Conservation (phyloP, 2,113 vertebrate genomes). For the Chelonoidis abingdonii region DNA sequence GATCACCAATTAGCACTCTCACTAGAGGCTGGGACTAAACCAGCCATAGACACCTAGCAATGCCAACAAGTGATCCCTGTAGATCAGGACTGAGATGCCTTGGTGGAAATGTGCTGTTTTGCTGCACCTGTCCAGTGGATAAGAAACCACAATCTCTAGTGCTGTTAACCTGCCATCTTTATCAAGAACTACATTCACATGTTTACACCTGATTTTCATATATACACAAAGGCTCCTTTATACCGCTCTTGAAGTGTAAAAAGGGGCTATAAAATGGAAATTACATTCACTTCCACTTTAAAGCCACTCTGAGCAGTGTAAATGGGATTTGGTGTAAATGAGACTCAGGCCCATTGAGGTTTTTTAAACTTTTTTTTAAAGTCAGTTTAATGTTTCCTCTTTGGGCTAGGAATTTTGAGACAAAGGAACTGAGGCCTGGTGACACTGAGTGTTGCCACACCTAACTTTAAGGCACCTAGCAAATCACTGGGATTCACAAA, state of each 20-base stretch:
- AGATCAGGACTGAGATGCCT: background rate
- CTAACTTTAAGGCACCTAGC: background rate
- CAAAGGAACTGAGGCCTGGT: background rate
- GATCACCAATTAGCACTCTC: background rate
- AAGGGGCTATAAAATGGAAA: background rate
- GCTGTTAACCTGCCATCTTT: background rate
- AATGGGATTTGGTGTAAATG: background rate
- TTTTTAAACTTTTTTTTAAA: background rate
- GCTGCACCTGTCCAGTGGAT: background rate
- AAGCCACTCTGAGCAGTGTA: background rate
- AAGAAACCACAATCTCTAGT: background rate
- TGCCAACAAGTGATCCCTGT: rapidly evolving
- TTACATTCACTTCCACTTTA: background rate
- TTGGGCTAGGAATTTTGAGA: background rate
- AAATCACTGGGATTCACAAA: background rate
- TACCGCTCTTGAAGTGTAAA: background rate
- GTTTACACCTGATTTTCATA: background rate
- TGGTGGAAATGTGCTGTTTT: background rate
- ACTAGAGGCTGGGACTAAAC: background rate
- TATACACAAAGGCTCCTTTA: background rate
- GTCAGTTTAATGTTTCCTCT: background rate
- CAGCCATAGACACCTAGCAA: background rate
- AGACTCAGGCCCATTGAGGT: background rate
- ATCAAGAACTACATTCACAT: background rate
- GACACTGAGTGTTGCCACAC: background rate